A percentile compares a stretch with the other conserved stretches of the same genome.
phyloP scores from a whole-genome alignment of 1,140 invertebrate species.

The Semibalanus balanoides region DNA sequence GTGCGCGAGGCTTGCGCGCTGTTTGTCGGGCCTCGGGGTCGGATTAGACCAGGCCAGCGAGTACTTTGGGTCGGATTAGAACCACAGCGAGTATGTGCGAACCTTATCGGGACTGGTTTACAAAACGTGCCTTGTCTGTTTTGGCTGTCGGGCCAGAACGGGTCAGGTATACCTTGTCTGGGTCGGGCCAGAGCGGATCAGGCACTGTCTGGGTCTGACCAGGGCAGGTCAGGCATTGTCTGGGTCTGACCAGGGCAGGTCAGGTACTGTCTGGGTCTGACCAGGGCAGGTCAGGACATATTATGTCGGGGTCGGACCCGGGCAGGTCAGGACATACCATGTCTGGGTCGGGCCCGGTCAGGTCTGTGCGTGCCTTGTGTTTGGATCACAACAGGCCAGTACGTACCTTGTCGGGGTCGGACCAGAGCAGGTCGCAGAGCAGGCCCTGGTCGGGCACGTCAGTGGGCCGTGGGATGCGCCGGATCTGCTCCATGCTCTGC shows the following conservation, averaged over 20 bases:
- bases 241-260: background rate
- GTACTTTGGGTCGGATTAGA: no score
- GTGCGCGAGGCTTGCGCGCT: no score
- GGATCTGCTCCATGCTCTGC: conserved; percentile 18
- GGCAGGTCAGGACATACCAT: background rate
- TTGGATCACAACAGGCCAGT: background rate
- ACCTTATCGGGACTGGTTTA: no score
- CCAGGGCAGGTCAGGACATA: background rate
- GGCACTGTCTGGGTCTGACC: no score
- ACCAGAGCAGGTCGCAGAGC: conserved; percentile 43
- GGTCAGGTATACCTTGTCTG: no score
- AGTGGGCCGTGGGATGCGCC: conserved; percentile 47
- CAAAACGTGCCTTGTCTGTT: no score
- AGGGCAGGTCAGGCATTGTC: background rate
- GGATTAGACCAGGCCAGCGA: no score
- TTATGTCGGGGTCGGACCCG: background rate
- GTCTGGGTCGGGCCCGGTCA: background rate
- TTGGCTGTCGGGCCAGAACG: no score
- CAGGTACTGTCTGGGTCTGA: no score
- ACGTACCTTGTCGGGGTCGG: conserved; percentile 36
- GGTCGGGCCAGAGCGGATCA: no score
- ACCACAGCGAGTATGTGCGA: no score
- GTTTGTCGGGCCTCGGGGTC: no score
- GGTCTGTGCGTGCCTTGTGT: background rate
- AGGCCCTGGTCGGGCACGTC: conserved; percentile 74